A percentile compares a stretch with the other conserved stretches of the same genome.
These are phyloP conservation scores for Tachuris rubrigastra DNA, from an alignment of 2,113 vertebrate genomes.

Conservation along the genomic window DNA sequence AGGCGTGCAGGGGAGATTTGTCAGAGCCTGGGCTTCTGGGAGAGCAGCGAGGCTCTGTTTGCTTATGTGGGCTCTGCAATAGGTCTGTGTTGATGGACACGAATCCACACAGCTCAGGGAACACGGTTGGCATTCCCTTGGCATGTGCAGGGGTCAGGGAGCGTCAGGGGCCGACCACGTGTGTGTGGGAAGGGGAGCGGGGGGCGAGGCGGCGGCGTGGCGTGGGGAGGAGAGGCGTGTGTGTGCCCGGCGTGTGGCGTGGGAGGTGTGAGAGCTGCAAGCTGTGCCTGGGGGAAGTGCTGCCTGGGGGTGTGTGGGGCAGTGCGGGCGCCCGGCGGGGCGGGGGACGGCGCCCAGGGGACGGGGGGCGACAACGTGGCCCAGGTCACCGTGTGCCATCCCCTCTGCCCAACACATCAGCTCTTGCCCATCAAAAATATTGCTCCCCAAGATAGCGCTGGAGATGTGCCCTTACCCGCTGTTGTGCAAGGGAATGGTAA, in stretches of 20 bases:
- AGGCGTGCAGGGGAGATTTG: accelerated
- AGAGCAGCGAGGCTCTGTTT: accelerated
- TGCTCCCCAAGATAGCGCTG: neutral
- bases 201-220: neutral
- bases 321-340: neutral
- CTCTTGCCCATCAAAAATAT: neutral
- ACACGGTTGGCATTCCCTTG: accelerated
- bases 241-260: neutral
- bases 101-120: neutral
- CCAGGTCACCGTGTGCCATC: neutral
- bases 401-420: neutral
- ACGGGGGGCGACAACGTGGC: neutral
- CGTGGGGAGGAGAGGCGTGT: conserved; percentile 18
- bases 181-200: neutral
- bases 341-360: neutral
- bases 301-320: neutral
- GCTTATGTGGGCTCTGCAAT: accelerated
- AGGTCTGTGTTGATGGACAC: accelerated
- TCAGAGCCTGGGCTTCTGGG: neutral
- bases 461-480: neutral
- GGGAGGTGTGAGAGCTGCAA: conserved; percentile 33
- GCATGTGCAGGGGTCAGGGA: accelerated
- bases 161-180: neutral
- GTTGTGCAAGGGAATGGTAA: neutral
- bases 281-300: neutral